phyloP scores from a whole-genome alignment of 2,888 invertebrate genomes.

The Argynnis bischoffii region DNA sequence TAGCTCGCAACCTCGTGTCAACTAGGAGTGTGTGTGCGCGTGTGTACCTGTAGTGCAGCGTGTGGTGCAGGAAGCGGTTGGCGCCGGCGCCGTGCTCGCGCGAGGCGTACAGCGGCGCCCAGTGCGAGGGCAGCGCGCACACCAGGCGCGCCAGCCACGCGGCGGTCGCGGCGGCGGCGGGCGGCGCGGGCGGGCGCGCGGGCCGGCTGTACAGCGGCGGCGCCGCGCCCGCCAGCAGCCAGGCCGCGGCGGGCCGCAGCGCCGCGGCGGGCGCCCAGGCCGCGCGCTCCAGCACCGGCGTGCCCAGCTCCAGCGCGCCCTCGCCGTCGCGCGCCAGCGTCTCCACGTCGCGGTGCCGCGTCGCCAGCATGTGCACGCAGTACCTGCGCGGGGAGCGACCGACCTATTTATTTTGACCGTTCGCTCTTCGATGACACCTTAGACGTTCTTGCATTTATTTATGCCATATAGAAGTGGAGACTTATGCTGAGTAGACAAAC shows the following conservation, averaged over 20 bases:
- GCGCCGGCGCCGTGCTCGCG: constrained; percentile 93
- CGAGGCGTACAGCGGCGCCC: constrained; percentile 92
- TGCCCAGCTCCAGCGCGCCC: constrained; percentile 86
- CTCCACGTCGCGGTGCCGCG: constrained; percentile 81
- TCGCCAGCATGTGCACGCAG: constrained; percentile 77
- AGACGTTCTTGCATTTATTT: no score
- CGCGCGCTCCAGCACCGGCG: constrained; percentile 85
- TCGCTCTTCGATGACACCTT: no score
- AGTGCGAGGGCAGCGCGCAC: constrained; percentile 89
- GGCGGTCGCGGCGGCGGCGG: constrained; percentile 73
- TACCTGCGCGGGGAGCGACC: constrained; percentile 51
- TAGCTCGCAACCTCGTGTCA: no score
- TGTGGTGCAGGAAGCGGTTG: constrained; percentile 94
- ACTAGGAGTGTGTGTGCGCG: neutral
- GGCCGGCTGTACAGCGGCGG: constrained; percentile 82
- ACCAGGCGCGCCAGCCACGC: constrained; percentile 85
- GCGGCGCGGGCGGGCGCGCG: constrained; percentile 52
- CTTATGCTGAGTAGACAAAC: no score
- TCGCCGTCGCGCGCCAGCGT: constrained; percentile 52
- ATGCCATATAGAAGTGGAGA: no score
- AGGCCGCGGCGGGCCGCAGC: constrained; percentile 85
- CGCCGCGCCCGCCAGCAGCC: constrained; percentile 86
- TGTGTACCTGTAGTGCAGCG: constrained; percentile 85
- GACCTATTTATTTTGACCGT: no score
- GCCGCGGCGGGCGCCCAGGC: constrained; percentile 54